These are phyloP conservation scores for Gallinago jamesoni DNA, from an alignment of 2,113 vertebrate genomes.

Conservation along the genomic window DNA sequence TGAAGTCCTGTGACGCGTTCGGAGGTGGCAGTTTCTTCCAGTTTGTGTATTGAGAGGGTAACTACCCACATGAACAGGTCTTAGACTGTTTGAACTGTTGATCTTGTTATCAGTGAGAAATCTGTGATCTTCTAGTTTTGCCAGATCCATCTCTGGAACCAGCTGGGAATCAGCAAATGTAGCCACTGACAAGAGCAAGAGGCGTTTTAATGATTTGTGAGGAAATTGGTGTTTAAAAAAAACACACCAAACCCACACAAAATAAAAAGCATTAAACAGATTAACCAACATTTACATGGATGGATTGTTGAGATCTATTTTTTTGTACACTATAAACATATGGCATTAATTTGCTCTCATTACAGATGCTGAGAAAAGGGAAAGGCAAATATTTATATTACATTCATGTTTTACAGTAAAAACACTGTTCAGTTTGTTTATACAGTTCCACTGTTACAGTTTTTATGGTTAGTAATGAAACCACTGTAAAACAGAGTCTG, in stretches of 20 bases:
- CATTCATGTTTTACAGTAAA: conserved; percentile 86
- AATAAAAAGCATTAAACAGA: conserved; percentile 56
- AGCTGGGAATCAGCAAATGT: background rate
- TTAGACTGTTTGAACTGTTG: background rate
- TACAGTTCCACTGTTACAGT: conserved; percentile 86
- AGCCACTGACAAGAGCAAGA: background rate
- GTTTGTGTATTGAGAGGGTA: background rate
- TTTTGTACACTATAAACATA: conserved; percentile 76
- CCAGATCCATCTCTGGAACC: background rate
- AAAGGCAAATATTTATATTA: conserved; percentile 86
- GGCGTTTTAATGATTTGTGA: background rate
- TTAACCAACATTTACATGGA: conserved; percentile 50
- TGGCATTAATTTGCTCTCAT: conserved; percentile 83
- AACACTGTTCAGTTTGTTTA: conserved; percentile 88
- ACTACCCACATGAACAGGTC: background rate
- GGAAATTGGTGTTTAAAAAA: background rate
- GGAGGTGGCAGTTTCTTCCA: background rate
- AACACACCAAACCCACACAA: background rate
- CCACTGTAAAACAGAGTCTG: conserved; percentile 82
- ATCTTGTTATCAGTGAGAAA: background rate
- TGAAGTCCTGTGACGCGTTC: background rate
- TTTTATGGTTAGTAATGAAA: conserved; percentile 86
- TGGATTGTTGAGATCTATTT: conserved; percentile 65
- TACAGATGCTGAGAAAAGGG: conserved; percentile 80
- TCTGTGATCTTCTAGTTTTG: background rate